These are phyloP conservation scores for Margarornis squamiger DNA, from an alignment of 2,797 vertebrate genomes.

Conservation along the genomic window DNA sequence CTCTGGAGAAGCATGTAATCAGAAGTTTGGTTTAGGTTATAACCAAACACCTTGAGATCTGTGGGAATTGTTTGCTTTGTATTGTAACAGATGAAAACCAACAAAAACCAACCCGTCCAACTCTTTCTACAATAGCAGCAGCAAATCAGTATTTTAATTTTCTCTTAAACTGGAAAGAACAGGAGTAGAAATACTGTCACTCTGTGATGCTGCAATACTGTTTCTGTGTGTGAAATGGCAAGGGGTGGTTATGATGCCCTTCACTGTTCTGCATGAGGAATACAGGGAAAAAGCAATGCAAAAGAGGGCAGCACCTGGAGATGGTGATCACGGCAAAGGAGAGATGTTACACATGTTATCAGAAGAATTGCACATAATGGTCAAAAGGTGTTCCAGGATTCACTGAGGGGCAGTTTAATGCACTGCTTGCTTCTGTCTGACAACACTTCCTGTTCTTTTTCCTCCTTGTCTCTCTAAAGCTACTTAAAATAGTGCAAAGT, in stretches of 20 bases:
- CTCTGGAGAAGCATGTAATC: neutral
- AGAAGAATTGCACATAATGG: neutral
- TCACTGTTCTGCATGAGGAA: neutral
- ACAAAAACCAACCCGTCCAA: neutral
- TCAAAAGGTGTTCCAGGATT: neutral
- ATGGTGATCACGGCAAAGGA: neutral
- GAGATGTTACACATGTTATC: rapidly evolving
- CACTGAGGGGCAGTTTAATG: neutral
- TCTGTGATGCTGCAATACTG: neutral
- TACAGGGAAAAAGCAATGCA: rapidly evolving
- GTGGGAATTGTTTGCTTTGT: neutral
- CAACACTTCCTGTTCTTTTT: neutral
- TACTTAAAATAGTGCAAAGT: neutral
- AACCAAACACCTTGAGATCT: neutral
- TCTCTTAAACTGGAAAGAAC: neutral
- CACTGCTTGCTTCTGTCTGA: neutral
- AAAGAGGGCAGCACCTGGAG: neutral
- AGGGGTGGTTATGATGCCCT: rapidly evolving
- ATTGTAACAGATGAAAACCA: neutral
- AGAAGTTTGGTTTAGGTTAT: neutral
- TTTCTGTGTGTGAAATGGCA: neutral
- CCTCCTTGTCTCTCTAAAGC: neutral
- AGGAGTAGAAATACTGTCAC: neutral
- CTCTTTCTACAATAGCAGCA: neutral
- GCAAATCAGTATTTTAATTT: neutral